Base-by-base conservation (phyloP, 2,113 vertebrate genomes). In the Equus quagga region DNA sequence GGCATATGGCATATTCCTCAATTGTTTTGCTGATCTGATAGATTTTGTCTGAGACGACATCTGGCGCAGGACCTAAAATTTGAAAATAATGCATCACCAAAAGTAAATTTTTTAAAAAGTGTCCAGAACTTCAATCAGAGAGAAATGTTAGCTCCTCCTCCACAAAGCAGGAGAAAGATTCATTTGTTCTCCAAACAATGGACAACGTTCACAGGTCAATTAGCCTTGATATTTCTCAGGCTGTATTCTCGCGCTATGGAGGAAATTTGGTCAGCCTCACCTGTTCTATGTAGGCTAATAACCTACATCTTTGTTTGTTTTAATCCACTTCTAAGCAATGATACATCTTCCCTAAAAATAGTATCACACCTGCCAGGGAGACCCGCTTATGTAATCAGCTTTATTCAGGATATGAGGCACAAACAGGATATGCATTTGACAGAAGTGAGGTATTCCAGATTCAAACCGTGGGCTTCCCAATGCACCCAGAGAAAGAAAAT, bases 21-120 rank as follows among this genome's bases (percentile, higher is more conserved):
- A 99, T 99, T 0, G 99, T 99, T 98, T 99, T 99, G 98, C 99
- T 99, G 97, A 99, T 99, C 98, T 99, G 99, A 97, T 99, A 99
- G 96, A 99, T 99, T 98, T 99, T 99, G 70, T 99, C 99, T 98
- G 99, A 99, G 97, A 99, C 99, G 0, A 98, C 99, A 98, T 99
- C 99, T 93, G 99, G 99, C 80, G 99, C 99, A 21, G 99, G 99
- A 72, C 99, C 99, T 99, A 3, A 18, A 97, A 98, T 80, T 97
- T 94, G 94, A 95, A 97, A 86, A 31, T 56, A 81, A 58, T 1
- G 8, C 13, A 62, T 0, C 78, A 80, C 33, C 4, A 92, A 95
- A 31, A 18, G 26, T 1, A 14, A n/a, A 36, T 89, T 44, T 91
- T 15, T 94, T 91, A 84, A 69, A 69, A 93, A 58, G 41, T 46